Conservation (phyloP, 2,113 vertebrate genomes). For the Tringa solitaria region DNA sequence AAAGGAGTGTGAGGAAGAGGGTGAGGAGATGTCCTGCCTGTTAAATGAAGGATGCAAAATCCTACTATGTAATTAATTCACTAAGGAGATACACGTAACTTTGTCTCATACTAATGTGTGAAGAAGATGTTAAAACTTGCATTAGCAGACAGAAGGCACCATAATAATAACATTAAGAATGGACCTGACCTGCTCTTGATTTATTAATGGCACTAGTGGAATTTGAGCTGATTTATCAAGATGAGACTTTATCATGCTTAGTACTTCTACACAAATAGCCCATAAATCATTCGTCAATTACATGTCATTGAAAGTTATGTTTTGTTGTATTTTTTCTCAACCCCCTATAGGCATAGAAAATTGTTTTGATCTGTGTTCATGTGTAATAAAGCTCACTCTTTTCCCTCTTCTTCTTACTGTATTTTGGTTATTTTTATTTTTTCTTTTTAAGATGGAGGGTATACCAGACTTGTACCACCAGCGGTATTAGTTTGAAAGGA, state of each 20-base stretch:
- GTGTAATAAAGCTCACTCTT: background rate
- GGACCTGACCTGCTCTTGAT: background rate
- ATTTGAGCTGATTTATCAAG: slow-evolving; percentile 47
- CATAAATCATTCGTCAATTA: slow-evolving; percentile 25
- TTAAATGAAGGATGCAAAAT: background rate
- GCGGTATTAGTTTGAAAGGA: background rate
- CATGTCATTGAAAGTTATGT: background rate
- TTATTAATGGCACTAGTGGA: slow-evolving; percentile 28
- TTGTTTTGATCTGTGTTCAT: background rate
- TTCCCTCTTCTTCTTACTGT: background rate
- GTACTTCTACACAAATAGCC: background rate
- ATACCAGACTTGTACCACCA: background rate
- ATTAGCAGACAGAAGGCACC: slow-evolving; percentile 18
- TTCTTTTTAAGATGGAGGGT: background rate
- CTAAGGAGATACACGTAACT: background rate
- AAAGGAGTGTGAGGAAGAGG: background rate
- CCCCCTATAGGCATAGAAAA: background rate
- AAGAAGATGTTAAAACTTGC: slow-evolving; percentile 41
- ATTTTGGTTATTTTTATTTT: background rate
- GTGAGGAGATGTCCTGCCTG: background rate
- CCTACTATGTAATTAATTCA: background rate
- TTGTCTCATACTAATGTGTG: background rate
- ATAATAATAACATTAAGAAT: background rate
- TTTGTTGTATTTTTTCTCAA: background rate
- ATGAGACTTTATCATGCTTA: background rate